These are phyloP conservation scores for human DNA, from an alignment of 2,113 vertebrate genomes.

Conservation along the genomic window DNA sequence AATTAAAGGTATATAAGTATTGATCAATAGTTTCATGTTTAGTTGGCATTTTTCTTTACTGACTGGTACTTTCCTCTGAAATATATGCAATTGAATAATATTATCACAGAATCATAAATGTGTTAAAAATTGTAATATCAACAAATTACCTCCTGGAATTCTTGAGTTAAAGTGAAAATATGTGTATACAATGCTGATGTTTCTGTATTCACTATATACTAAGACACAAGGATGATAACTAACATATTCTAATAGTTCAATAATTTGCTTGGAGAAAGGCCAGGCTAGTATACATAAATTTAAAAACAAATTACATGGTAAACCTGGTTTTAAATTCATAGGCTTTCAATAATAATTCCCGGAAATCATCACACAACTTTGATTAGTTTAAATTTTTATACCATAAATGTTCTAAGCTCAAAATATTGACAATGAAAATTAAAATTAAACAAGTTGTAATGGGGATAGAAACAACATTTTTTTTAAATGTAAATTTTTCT, in stretches of 20 bases:
- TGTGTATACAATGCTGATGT: not conserved
- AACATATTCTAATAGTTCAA: not conserved
- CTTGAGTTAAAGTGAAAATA: constrained; percentile 40
- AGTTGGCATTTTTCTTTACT: constrained; percentile 47
- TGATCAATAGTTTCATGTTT: not conserved
- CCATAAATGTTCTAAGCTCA: not conserved
- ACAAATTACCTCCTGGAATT: constrained; percentile 12
- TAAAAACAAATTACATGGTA: constrained; percentile 43
- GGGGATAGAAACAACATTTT: not conserved
- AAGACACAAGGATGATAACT: not conserved
- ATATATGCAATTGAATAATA: constrained; percentile 8
- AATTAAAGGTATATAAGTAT: constrained; percentile 3
- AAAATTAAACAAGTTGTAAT: not conserved
- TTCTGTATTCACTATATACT: not conserved
- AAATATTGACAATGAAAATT: not conserved
- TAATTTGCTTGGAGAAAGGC: not conserved
- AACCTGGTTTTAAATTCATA: constrained; percentile 33
- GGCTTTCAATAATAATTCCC: not conserved
- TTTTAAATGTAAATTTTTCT: not conserved
- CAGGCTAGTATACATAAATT: not conserved
- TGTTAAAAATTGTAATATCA: constrained; percentile 34
- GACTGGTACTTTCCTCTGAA: not conserved
- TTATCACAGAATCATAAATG: constrained; percentile 10
- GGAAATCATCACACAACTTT: not conserved
- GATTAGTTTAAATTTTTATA: not conserved